These are phyloP conservation scores for Lasioglossum vierecki DNA, from an alignment of 2,888 invertebrate genomes.

Conservation along the genomic window DNA sequence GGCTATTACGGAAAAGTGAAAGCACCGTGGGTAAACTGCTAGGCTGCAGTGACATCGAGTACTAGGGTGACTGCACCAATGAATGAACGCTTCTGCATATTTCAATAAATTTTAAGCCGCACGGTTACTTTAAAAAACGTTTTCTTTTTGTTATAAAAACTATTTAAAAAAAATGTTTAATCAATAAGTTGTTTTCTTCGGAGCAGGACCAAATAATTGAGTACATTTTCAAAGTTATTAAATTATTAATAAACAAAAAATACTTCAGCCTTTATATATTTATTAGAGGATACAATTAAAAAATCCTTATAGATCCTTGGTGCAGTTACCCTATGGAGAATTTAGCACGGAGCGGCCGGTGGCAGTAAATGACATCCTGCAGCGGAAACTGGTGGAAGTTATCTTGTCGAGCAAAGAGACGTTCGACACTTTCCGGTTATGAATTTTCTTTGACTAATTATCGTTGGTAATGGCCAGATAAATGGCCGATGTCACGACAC, in stretches of 20 bases:
- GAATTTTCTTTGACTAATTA: background rate
- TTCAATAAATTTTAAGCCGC: too few relatives aligned
- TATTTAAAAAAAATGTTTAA: too few relatives aligned
- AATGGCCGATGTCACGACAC: background rate
- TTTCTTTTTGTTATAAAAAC: too few relatives aligned
- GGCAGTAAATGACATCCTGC: background rate
- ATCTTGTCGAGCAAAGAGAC: background rate
- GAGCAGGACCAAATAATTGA: too few relatives aligned
- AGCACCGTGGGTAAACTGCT: slow-evolving; percentile 24
- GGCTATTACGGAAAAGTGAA: slow-evolving; percentile 55
- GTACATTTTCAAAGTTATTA: too few relatives aligned
- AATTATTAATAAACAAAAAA: too few relatives aligned
- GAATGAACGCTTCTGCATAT: too few relatives aligned
- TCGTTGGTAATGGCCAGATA: background rate
- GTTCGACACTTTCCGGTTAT: background rate
- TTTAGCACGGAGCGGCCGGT: background rate
- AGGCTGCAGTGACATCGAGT: background rate
- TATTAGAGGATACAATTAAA: too few relatives aligned
- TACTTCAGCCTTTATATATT: too few relatives aligned
- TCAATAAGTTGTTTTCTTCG: too few relatives aligned
- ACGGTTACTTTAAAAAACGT: too few relatives aligned
- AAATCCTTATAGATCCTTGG: too few relatives aligned
- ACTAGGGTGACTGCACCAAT: background rate
- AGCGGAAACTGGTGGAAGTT: background rate
- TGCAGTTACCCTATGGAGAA: background rate